These are phyloP conservation scores for Bombyx mandarina DNA, from an alignment of 1,140 invertebrate genomes.

Conservation along the genomic window DNA sequence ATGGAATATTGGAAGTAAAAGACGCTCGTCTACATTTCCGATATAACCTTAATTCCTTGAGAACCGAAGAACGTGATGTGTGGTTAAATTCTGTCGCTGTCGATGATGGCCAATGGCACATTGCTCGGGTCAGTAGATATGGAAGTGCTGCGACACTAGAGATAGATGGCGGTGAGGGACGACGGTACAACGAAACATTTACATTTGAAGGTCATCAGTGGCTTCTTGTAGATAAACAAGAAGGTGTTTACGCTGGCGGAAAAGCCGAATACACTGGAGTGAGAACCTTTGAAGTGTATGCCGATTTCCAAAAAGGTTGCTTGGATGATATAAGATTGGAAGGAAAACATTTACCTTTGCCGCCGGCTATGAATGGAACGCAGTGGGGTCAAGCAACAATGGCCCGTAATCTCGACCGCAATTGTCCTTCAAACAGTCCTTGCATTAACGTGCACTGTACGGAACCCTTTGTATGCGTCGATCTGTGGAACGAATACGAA, in stretches of 20 bases:
- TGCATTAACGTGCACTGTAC: slow-evolving; percentile 93
- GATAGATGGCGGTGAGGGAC: slow-evolving; percentile 94
- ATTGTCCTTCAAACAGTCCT: slow-evolving; percentile 94
- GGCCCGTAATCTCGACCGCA: slow-evolving; percentile 89
- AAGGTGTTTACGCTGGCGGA: slow-evolving; percentile 94
- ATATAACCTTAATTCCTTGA: slow-evolving; percentile 92
- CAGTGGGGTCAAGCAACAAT: slow-evolving; percentile 96
- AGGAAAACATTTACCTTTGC: slow-evolving; percentile 91
- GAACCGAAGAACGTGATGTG: slow-evolving; percentile 90
- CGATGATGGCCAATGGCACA: slow-evolving; percentile 98
- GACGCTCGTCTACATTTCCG: slow-evolving; percentile 91
- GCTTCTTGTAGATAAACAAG: slow-evolving; percentile 93
- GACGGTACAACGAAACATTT: slow-evolving; percentile 95
- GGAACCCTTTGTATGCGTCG: slow-evolving; percentile 94
- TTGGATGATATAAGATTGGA: slow-evolving; percentile 83
- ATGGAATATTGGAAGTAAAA: slow-evolving; percentile 95
- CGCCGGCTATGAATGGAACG: slow-evolving; percentile 93
- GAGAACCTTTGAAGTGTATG: slow-evolving; percentile 92
- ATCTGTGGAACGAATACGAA: slow-evolving; percentile 96
- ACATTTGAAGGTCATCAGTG: slow-evolving; percentile 92
- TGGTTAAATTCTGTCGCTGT: slow-evolving; percentile 92
- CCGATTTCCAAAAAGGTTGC: slow-evolving; percentile 91
- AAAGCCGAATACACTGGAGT: slow-evolving; percentile 96
- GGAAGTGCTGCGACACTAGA: slow-evolving; percentile 95
- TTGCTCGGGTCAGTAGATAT: slow-evolving; percentile 88